Conservation (phyloP, 1,140 invertebrate species). For the Araneus ventricosus region DNA sequence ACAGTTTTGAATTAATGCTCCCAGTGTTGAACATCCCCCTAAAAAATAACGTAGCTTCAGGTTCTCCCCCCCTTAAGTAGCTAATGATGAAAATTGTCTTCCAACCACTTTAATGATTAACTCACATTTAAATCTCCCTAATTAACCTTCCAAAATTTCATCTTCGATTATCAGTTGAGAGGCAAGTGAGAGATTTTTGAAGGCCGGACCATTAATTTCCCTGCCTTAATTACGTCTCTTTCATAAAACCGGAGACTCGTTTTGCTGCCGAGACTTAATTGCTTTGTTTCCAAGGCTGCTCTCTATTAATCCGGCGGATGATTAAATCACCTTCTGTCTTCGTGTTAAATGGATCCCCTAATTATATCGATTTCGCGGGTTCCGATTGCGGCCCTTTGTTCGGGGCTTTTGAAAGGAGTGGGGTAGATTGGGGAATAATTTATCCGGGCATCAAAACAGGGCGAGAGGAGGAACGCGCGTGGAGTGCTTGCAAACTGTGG, state of each 20-base stretch:
- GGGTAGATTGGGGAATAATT: background rate
- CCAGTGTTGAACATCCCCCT: background rate
- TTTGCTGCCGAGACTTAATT: background rate
- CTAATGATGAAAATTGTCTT: conserved; percentile 32
- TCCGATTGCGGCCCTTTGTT: conserved; percentile 8
- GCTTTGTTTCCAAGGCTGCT: conserved; percentile 12
- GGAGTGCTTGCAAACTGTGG: background rate
- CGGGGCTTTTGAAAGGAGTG: background rate
- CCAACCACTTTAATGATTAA: background rate
- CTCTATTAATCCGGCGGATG: conserved; percentile 4
- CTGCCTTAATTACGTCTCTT: conserved; percentile 24
- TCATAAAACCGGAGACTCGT: background rate
- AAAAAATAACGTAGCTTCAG: background rate
- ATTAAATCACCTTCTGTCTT: conserved; percentile 38
- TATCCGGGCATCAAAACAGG: background rate
- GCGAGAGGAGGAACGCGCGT: background rate
- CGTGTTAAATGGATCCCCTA: conserved; percentile 39
- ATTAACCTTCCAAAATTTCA: conserved; percentile 21
- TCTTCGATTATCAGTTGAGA: background rate
- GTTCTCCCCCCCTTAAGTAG: background rate
- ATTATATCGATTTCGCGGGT: conserved; percentile 1
- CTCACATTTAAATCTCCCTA: conserved; percentile 33
- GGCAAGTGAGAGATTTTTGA: conserved; percentile 37
- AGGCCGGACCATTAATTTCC: conserved; percentile 26
- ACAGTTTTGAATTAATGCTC: background rate